These are phyloP conservation scores for Matsumurasca onukii DNA, from an alignment of 1,140 invertebrate species.

Conservation along the genomic window DNA sequence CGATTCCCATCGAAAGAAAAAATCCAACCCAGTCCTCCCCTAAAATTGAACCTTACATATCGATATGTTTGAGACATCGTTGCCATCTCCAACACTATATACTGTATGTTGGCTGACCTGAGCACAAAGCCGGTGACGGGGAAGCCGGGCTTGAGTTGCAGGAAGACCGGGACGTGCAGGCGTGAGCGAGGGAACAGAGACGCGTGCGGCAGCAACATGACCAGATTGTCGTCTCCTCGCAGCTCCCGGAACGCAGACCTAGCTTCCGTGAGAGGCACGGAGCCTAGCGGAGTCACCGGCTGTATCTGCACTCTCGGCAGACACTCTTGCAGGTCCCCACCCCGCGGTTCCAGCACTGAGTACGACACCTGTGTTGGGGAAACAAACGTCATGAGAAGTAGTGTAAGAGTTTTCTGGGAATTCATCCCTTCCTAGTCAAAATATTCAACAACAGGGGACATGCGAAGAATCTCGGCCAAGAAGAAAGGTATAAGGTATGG, in stretches of 20 bases:
- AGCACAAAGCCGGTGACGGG: slow-evolving; percentile 76
- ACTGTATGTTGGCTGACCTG: no score
- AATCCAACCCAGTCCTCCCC: no score
- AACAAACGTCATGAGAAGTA: neutral
- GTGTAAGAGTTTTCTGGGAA: no score
- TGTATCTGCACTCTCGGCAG: slow-evolving; percentile 74
- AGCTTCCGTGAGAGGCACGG: slow-evolving; percentile 70
- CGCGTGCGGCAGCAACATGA: slow-evolving; percentile 83
- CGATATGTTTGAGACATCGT: no score
- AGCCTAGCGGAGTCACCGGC: slow-evolving; percentile 68
- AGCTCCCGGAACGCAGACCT: slow-evolving; percentile 80
- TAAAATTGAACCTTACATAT: no score
- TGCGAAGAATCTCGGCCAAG: no score
- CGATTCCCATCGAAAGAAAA: no score
- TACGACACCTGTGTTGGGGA: slow-evolving; percentile 51
- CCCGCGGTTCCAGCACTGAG: slow-evolving; percentile 73
- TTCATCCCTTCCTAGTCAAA: no score
- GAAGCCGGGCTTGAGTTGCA: slow-evolving; percentile 60
- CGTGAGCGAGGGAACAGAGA: slow-evolving; percentile 85
- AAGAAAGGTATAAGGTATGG: no score
- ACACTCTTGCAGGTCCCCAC: slow-evolving; percentile 55
- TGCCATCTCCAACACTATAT: no score
- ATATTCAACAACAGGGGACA: no score
- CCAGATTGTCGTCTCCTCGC: slow-evolving; percentile 72
- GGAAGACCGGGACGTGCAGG: slow-evolving; percentile 81